Evolutionary conservation across 2,797 vertebrate genomes (phyloP), one percentile per base, ranked within the genome.

Genomic region (Selene dorsalis): DNA sequence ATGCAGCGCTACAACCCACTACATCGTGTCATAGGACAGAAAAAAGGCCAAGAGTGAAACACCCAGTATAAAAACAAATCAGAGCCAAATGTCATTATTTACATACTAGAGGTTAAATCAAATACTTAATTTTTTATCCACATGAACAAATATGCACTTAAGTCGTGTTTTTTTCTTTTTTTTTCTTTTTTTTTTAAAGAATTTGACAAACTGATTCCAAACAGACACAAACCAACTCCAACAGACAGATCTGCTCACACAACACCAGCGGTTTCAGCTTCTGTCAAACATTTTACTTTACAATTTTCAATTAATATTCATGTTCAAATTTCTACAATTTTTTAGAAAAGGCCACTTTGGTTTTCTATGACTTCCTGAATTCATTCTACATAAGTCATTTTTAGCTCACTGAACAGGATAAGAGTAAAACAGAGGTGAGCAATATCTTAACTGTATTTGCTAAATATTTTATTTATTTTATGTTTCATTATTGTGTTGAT

Each of bases 1-100:
- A 89, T 64, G 45, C 84, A 68, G 47, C 24, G 67, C 76, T 63
- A 77, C 62, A 77, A 85, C 56, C 69, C 67, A 85, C 70, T 63
- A 62, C 32, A 35, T 79, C 43, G 55, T 77, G 73, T 89, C 82
- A 73, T 71, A 87, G 76, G 87, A 92, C 80, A 83, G 82, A 89
- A 93, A 92, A 94, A 95, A 91, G 94, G 92, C 88, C 61, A 87
- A 94, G 90, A 93, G 92, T 93, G 93, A 95, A 95, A 94, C 88
- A 91, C 84, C 86, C 83, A 87, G 90, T 79, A 95, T 91, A 89
- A 93, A 92, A 92, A 88, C 87, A 84, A 93, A 93, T 88, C 91
- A 89, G 93, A 91, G 87, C 85, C 93, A 93, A 87, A 91, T 88
- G 81, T 91, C 85, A 92, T 93, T 95, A 95, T 95, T 95, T 96